Conservation (phyloP, 2,797 vertebrate species). For the Spinibarbus caldwelli region DNA sequence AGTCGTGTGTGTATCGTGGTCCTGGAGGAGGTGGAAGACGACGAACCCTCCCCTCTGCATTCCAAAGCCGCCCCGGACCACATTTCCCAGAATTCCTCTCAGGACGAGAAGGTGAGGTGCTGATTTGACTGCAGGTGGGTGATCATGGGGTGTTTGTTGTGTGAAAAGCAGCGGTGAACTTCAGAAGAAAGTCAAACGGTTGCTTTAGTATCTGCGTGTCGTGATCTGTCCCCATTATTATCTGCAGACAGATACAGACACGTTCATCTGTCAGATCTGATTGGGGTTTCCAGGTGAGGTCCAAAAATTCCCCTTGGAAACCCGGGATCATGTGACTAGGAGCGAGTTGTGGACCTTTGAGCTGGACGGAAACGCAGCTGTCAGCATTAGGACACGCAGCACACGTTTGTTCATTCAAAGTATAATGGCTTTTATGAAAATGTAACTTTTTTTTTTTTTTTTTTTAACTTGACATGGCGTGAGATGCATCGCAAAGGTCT, state of each 20-base stretch:
- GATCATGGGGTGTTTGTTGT: neutral
- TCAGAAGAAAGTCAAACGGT: neutral
- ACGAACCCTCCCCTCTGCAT: slow-evolving; percentile 87
- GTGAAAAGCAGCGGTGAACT: neutral
- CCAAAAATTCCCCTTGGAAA: neutral
- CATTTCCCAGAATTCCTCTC: slow-evolving; percentile 71
- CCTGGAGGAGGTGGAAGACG: slow-evolving; percentile 98
- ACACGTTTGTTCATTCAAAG: neutral
- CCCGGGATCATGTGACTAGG: neutral
- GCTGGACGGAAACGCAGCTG: neutral
- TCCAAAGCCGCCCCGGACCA: slow-evolving; percentile 82
- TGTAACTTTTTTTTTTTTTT: no score
- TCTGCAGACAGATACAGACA: slow-evolving; percentile 3
- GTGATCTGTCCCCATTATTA: neutral
- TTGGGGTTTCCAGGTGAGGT: neutral
- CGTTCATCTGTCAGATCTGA: neutral
- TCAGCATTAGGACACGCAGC: neutral
- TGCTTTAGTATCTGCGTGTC: neutral
- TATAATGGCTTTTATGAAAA: neutral
- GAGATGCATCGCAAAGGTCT: neutral
- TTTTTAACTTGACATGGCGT: neutral
- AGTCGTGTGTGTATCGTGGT: slow-evolving; percentile 99
- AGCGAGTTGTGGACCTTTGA: slow-evolving; percentile 8
- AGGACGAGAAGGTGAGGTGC: slow-evolving; percentile 81
- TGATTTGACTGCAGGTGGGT: neutral